These are phyloP conservation scores for Halcyon smyrnensis DNA, from an alignment of 2,797 vertebrate genomes.

Conservation along the genomic window DNA sequence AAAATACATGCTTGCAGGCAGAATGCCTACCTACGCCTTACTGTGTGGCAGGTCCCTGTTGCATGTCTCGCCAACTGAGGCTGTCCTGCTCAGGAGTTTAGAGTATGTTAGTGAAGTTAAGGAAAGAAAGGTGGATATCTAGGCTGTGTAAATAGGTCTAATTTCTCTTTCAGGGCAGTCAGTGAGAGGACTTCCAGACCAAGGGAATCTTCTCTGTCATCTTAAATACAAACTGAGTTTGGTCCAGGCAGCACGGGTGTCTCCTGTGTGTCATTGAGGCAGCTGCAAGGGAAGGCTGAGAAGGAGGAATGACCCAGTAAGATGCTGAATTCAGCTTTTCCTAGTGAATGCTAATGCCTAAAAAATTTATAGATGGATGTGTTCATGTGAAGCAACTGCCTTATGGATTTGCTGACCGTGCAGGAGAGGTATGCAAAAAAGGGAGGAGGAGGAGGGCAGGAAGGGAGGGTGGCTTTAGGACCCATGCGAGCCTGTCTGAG, in stretches of 20 bases:
- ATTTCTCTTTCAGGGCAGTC: neutral
- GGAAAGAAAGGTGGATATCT: neutral
- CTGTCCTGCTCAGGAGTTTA: neutral
- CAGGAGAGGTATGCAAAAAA: neutral
- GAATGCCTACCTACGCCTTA: accelerated
- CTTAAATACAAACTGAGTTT: neutral
- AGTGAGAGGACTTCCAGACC: neutral
- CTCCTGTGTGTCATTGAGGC: neutral
- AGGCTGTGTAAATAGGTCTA: neutral
- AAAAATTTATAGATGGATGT: neutral
- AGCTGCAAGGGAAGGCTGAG: neutral
- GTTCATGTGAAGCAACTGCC: neutral
- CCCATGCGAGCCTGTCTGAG: constrained; percentile 32
- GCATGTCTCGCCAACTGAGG: accelerated
- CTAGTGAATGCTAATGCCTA: neutral
- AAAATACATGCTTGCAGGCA: accelerated
- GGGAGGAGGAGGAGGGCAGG: neutral
- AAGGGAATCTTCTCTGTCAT: neutral
- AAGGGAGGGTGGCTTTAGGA: constrained; percentile 59
- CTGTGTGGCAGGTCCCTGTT: neutral
- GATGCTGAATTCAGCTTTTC: constrained; percentile 6
- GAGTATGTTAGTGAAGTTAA: neutral
- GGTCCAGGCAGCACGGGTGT: neutral
- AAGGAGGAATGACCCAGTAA: neutral
- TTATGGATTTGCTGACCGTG: neutral